These are phyloP conservation scores for Habrosyne pyritoides DNA, from an alignment of 2,888 invertebrate genomes.

Conservation along the genomic window DNA sequence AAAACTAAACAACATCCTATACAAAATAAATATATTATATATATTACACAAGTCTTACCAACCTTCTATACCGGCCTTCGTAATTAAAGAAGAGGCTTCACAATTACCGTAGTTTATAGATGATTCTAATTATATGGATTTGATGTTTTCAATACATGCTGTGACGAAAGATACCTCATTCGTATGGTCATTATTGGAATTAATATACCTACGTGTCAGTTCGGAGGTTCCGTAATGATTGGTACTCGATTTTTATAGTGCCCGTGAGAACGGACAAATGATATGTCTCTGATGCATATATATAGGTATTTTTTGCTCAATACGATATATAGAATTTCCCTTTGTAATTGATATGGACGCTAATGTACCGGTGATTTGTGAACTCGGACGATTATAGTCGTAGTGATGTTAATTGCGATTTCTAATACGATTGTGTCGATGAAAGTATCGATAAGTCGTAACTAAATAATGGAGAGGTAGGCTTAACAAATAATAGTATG, in stretches of 20 bases:
- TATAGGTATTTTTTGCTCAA: constrained; percentile 56
- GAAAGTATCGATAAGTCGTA: constrained; percentile 1
- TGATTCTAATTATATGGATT: constrained; percentile 80
- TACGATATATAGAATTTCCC: constrained; percentile 32
- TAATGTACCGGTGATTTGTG: constrained; percentile 39
- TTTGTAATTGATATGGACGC: constrained; percentile 61
- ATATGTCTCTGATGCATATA: constrained; percentile 64
- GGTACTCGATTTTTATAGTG: constrained; percentile 72
- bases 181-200: constrained; percentile 79
- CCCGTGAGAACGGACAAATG: constrained; percentile 77
- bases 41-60: constrained; percentile 57
- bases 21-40: constrained; percentile 44
- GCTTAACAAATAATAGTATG: neutral
- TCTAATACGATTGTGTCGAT: constrained; percentile 20
- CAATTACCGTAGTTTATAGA: constrained; percentile 82
- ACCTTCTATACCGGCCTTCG: constrained; percentile 71
- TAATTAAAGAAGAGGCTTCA: constrained; percentile 79
- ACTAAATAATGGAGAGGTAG: neutral
- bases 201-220: constrained; percentile 82
- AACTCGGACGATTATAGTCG: constrained; percentile 39
- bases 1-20: constrained; percentile 35
- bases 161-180: constrained; percentile 79
- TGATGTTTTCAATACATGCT: constrained; percentile 79
- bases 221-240: constrained; percentile 78
- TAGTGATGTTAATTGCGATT: constrained; percentile 37